Evolutionary conservation across 1,140 invertebrate species (phyloP), one percentile per base, ranked within the genome.

Genomic region (Macrocentrus cingulum): DNA sequence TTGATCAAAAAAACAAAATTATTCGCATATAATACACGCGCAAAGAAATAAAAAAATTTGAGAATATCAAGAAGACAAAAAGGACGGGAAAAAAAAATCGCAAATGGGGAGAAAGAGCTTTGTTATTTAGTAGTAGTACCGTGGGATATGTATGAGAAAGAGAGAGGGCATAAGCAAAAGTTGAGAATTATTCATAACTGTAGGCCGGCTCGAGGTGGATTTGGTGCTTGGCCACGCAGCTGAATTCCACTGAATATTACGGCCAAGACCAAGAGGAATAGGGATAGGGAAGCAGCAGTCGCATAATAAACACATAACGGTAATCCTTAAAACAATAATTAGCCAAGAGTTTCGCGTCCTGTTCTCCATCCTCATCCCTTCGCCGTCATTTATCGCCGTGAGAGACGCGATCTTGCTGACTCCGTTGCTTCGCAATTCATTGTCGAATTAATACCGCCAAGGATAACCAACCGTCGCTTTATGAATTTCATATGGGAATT

Each of bases 261-360:
- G 64, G 60, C 42, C 37, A 42, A 19, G 37, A 34, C 3, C 19
- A 22, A 49, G 19, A 49, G 46, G 22, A 25, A 46, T 53, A 49
- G 45, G 22, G 34, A 46, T 53, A 49, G 45, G 58, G 63, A 22
- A 41, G 53, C 66, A 67, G 68, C 72, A 64, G 66, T 70, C 67
- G 76, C 66, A 79, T 79, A 79, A 77, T 79, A 77, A 76, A 77
- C 71, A 66, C 75, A 76, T 79, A 77, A 79, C 66, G 69, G 67
- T 79, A 77, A 79, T 79, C 76, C 75, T 72, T 74, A 75, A 79
- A 79, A 77, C 75, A 79, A 79, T 79, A 79, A 79, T 79, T 79
- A 79, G 75, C 69, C 64, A 39, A 53, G 61, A 63, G 59, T 62
- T 63, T 58, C 66, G 61, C 66, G 65, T 46, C 48, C 29, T 29